These are phyloP conservation scores for Cephus spinipes DNA, from an alignment of 2,888 invertebrate genomes.

Conservation along the genomic window DNA sequence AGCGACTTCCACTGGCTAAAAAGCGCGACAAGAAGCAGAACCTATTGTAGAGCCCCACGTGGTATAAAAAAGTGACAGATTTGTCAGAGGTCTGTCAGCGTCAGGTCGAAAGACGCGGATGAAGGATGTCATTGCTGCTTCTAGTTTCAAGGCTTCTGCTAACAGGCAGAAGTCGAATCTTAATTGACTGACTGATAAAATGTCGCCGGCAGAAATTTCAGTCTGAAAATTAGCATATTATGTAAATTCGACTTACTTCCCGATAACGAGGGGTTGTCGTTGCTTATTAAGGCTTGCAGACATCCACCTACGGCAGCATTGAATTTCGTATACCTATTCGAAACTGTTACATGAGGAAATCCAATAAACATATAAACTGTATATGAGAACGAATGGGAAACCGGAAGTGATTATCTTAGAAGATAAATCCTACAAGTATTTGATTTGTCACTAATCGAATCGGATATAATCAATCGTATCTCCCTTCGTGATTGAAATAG, in stretches of 20 bases:
- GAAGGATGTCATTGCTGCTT: conserved; percentile 5
- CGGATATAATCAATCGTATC: background rate
- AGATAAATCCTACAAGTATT: background rate
- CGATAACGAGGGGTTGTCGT: background rate
- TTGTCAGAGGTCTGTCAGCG: conserved; percentile 20
- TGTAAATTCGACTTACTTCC: background rate
- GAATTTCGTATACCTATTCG: background rate
- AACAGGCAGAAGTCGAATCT: background rate
- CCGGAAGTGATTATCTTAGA: background rate
- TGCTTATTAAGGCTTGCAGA: background rate
- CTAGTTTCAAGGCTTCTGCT: background rate
- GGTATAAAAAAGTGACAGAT: conserved; percentile 19
- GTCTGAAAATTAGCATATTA: background rate
- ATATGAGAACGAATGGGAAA: background rate
- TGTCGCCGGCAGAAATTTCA: background rate
- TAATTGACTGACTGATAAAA: background rate
- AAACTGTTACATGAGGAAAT: background rate
- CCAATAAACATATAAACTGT: background rate
- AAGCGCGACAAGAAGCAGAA: conserved; percentile 9
- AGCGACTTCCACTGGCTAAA: background rate
- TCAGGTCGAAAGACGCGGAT: conserved; percentile 8
- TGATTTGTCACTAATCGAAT: background rate
- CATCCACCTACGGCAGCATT: background rate
- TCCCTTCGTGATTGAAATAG: background rate
- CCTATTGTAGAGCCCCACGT: conserved; percentile 18